A percentile compares a stretch with the other conserved stretches of the same genome.
phyloP scores from a whole-genome alignment of 2,113 vertebrate genomes.

The Toxostoma redivivum region DNA sequence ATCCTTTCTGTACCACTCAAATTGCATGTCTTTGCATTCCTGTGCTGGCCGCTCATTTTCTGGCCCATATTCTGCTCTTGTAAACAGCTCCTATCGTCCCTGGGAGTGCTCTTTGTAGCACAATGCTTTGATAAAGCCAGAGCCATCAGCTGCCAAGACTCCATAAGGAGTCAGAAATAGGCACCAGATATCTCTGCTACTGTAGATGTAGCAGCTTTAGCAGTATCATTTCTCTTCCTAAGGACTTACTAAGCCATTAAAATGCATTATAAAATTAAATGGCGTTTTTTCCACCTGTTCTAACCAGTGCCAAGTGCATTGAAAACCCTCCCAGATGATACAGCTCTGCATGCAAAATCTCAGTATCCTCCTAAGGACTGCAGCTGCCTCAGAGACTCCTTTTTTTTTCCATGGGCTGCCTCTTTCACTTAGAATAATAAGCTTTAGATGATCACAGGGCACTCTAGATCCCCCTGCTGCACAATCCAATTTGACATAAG shows the following conservation, averaged over 20 bases:
- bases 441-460: slow-evolving; percentile 38
- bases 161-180: slow-evolving; percentile 32
- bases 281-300: slow-evolving; percentile 33
- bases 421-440: slow-evolving; percentile 56
- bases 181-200: background rate
- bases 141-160: slow-evolving; percentile 42
- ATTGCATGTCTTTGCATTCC: slow-evolving; percentile 22
- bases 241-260: background rate
- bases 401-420: background rate
- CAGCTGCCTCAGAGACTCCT: background rate
- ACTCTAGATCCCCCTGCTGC: background rate
- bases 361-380: background rate
- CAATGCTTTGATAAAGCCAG: slow-evolving; percentile 34
- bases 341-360: background rate
- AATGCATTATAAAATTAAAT: slow-evolving; percentile 47
- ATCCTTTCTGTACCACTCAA: slow-evolving; percentile 21
- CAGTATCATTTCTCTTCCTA: slow-evolving; percentile 4
- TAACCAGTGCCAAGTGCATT: background rate
- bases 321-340: background rate
- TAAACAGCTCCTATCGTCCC: slow-evolving; percentile 30
- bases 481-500: slow-evolving; percentile 37
- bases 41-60: background rate
- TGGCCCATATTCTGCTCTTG: slow-evolving; percentile 25
- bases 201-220: background rate
- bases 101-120: slow-evolving; percentile 37